These are phyloP conservation scores for Dendropsophus ebraccatus DNA, from an alignment of 2,113 vertebrate species.

Conservation along the genomic window DNA sequence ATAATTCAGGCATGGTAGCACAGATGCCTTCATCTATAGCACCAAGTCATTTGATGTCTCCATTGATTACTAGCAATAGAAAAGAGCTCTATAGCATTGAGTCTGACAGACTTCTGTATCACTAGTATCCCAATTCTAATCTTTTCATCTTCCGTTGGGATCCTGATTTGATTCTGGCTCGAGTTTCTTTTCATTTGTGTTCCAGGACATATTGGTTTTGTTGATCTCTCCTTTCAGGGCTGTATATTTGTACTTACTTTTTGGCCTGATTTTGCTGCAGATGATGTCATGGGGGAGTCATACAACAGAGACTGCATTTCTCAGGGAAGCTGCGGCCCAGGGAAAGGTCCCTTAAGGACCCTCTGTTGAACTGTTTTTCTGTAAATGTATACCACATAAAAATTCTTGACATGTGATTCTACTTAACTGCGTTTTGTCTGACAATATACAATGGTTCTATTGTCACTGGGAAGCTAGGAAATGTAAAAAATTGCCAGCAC, in stretches of 20 bases:
- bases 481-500: too few species aligned
- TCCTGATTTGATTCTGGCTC: slow-evolving; percentile 1
- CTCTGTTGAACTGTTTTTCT: neutral
- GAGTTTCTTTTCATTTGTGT: neutral
- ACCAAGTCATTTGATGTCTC: neutral
- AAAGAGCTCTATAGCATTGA: neutral
- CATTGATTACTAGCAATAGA: neutral
- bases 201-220: neutral
- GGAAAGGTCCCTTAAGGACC: neutral
- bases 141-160: neutral
- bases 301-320: slow-evolving; percentile 5
- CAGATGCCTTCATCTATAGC: neutral
- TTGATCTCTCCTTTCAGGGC: neutral
- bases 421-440: neutral
- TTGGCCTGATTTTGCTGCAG: neutral
- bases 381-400: neutral
- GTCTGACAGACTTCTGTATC: neutral
- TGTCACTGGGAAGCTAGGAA: neutral
- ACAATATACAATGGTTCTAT: neutral
- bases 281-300: neutral
- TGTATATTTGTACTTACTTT: neutral
- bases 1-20: slow-evolving; percentile 62
- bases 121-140: neutral
- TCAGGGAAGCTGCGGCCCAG: neutral
- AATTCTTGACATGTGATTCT: neutral